A percentile compares a stretch with the other conserved stretches of the same genome.
These are phyloP conservation scores for Micrastur ruficollis DNA, from an alignment of 2,797 vertebrate genomes.

Conservation along the genomic window DNA sequence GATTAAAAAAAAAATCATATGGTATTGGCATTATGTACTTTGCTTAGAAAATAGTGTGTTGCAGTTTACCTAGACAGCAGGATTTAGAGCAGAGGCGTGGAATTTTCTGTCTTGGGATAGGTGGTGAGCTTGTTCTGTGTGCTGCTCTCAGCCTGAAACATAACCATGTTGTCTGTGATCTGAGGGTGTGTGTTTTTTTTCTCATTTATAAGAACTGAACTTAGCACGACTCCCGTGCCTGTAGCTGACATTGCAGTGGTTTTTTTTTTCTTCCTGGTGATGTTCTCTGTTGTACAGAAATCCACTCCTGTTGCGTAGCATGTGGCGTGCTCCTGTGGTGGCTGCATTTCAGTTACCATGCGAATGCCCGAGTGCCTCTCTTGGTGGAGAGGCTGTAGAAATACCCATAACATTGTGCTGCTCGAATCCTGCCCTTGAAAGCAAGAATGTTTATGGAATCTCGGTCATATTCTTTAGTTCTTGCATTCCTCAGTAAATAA, in stretches of 20 bases:
- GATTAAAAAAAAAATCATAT: not conserved
- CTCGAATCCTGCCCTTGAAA: slow-evolving; percentile 28
- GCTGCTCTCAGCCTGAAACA: not conserved
- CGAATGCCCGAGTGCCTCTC: not conserved
- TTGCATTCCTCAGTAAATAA: slow-evolving; percentile 57
- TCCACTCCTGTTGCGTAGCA: not conserved
- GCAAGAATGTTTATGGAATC: slow-evolving; percentile 29
- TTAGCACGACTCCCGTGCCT: not conserved
- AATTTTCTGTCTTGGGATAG: not conserved
- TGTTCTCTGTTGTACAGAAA: not conserved
- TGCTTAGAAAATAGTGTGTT: not conserved
- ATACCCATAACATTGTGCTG: not conserved
- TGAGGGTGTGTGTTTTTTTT: rapidly evolving
- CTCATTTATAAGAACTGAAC: not conserved
- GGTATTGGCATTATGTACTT: not conserved
- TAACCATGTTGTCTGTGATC: not conserved
- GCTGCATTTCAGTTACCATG: not conserved
- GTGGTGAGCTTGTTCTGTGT: not conserved
- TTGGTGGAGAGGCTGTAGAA: not conserved
- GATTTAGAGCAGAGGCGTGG: not conserved
- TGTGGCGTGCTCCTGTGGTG: not conserved
- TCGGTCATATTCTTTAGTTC: slow-evolving; percentile 16
- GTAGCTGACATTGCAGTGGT: not conserved
- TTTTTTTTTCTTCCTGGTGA: not conserved
- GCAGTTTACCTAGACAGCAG: not conserved